A percentile compares a stretch with the other conserved stretches of the same genome.
Conservation (phyloP, 92 coral and sea anemone species). For the Heliopora coerulea region DNA sequence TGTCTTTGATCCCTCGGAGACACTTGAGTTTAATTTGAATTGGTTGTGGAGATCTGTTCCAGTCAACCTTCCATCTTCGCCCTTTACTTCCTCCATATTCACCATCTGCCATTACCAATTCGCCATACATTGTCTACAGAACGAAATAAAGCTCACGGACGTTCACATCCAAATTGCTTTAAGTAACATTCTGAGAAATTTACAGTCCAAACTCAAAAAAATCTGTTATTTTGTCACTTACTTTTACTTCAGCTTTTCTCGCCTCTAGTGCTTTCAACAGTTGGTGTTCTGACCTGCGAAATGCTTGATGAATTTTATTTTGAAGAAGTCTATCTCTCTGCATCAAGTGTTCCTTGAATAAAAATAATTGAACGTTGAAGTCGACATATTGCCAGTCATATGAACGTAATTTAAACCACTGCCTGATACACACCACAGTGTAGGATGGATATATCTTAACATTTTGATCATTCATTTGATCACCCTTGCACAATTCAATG, state of each 20-base stretch:
- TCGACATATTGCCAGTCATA: background rate
- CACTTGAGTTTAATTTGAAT: constrained; percentile 92
- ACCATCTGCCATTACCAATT: constrained; percentile 91
- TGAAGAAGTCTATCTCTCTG: constrained; percentile 90
- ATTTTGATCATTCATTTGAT: no score
- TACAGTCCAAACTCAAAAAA: no score
- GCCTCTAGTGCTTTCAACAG: constrained; percentile 87
- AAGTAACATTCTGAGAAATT: no score
- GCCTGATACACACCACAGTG: no score
- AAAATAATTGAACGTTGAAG: background rate
- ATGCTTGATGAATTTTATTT: constrained; percentile 93
- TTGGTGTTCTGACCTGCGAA: constrained; percentile 93
- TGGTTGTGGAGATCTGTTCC: constrained; percentile 99
- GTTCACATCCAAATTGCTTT: no score
- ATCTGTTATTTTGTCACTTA: background rate
- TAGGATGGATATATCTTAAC: no score
- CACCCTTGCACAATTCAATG: no score
- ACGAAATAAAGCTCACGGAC: background rate
- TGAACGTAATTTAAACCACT: no score
- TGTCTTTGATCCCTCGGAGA: constrained; percentile 92
- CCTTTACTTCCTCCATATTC: constrained; percentile 99
- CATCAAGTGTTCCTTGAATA: constrained; percentile 86
- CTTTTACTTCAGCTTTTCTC: constrained; percentile 97
- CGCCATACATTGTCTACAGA: constrained; percentile 96
- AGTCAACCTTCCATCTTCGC: constrained; percentile 95